Evolutionary conservation across 2,797 vertebrate species (phyloP).

Genomic region (Mallotus villosus): DNA sequence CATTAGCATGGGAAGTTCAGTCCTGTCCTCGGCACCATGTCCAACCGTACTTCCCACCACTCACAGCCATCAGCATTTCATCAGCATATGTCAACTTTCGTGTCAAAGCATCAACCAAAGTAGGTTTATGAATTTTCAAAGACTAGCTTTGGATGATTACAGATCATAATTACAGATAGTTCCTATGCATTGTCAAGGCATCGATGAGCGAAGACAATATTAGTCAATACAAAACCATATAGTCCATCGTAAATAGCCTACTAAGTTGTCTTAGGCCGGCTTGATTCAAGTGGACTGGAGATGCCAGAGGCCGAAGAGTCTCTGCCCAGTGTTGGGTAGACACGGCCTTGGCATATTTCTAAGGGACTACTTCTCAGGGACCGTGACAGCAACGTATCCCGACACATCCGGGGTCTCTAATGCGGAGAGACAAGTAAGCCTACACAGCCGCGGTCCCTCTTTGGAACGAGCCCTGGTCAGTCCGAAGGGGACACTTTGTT

Average conservation of each 20-base stretch:
- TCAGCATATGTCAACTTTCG: conserved; percentile 23
- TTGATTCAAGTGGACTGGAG: conserved; percentile 1
- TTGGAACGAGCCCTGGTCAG: neutral
- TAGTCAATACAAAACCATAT: too few species aligned
- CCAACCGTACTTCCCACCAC: neutral
- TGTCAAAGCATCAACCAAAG: conserved; percentile 14
- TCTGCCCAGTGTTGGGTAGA: neutral
- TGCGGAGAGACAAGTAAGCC: conserved; percentile 28
- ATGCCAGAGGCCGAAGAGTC: conserved; percentile 1
- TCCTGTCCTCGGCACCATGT: neutral
- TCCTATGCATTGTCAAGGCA: too few species aligned
- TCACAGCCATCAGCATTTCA: conserved; percentile 22
- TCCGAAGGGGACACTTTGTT: conserved; percentile 10
- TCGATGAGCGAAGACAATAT: too few species aligned
- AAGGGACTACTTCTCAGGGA: neutral
- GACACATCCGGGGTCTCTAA: conserved; percentile 8
- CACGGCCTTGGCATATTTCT: conserved; percentile 9
- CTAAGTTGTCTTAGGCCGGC: too few species aligned
- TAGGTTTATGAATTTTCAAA: too few species aligned
- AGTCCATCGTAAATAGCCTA: too few species aligned
- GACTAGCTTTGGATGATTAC: too few species aligned
- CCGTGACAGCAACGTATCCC: conserved; percentile 2
- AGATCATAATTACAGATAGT: too few species aligned
- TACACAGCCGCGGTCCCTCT: conserved; percentile 4
- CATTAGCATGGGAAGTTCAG: conserved; percentile 9